Conservation (phyloP, 2,113 vertebrate genomes). For the Megaceryle maxima region DNA sequence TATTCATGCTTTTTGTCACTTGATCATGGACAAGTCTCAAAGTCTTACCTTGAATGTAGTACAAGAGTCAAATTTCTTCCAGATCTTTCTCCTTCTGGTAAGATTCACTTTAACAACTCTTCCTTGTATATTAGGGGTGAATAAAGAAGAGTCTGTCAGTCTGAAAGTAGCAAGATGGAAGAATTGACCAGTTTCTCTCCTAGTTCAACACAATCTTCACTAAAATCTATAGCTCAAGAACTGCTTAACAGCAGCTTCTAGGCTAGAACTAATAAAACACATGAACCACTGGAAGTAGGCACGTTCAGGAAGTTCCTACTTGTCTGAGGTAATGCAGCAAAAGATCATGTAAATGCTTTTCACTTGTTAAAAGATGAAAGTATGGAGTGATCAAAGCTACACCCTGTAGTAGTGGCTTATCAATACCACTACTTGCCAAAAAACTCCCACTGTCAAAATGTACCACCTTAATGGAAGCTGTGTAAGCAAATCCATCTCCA, state of each 20-base stretch:
- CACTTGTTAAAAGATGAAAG: background rate
- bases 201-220: background rate
- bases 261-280: background rate
- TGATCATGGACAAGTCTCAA: background rate
- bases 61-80: background rate
- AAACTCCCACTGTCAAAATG: accelerated
- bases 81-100: background rate
- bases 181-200: background rate
- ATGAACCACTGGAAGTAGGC: background rate
- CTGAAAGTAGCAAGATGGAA: slow-evolving; percentile 10
- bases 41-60: background rate
- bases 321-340: background rate
- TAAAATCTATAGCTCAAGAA: background rate
- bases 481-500: background rate
- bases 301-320: background rate
- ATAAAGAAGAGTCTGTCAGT: slow-evolving; percentile 11
- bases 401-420: background rate
- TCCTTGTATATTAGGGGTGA: background rate
- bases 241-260: background rate
- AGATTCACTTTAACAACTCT: slow-evolving; percentile 10
- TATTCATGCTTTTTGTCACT: background rate
- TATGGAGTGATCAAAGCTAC: background rate
- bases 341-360: background rate
- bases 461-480: background rate
- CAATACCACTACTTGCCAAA: background rate